Conservation (phyloP, 2,797 vertebrate genomes). For the Takifugu rubripes region DNA sequence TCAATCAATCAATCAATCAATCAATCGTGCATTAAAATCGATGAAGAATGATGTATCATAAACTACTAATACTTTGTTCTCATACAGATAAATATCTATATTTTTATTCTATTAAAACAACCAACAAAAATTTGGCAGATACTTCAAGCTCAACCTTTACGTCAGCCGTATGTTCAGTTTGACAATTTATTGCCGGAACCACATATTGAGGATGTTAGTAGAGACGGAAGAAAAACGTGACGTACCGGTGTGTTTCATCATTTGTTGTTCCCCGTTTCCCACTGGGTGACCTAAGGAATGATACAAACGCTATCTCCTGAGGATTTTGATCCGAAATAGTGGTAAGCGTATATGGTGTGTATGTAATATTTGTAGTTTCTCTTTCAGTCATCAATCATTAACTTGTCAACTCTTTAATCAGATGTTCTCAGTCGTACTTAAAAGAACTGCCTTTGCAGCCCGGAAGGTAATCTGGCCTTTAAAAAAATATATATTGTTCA, state of each 20-base stretch:
- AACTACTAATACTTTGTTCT: too few species aligned
- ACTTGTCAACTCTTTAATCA: slow-evolving; percentile 14
- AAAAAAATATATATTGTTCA: background rate
- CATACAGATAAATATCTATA: too few species aligned
- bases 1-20: too few species aligned
- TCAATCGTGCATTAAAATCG: too few species aligned
- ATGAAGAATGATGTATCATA: too few species aligned
- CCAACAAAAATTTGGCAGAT: too few species aligned
- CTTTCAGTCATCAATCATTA: background rate
- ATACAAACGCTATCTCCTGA: background rate
- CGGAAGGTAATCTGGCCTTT: slow-evolving; percentile 39
- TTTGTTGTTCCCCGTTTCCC: fast-evolving
- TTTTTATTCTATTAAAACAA: too few species aligned
- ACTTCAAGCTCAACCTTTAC: too few species aligned
- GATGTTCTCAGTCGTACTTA: slow-evolving; percentile 52
- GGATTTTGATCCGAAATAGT: background rate
- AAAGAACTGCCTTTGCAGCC: slow-evolving; percentile 38
- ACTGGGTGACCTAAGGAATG: background rate
- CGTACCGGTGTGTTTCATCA: slow-evolving; percentile 10
- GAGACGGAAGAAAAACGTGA: slow-evolving; percentile 35
- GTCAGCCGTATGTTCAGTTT: too few species aligned
- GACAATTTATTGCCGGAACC: slow-evolving; percentile 28
- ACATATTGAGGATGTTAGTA: fast-evolving
- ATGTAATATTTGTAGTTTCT: background rate
- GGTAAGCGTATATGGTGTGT: slow-evolving; percentile 10